phyloP scores from a whole-genome alignment of 2,888 invertebrate species.

The Apodemia duryi region DNA sequence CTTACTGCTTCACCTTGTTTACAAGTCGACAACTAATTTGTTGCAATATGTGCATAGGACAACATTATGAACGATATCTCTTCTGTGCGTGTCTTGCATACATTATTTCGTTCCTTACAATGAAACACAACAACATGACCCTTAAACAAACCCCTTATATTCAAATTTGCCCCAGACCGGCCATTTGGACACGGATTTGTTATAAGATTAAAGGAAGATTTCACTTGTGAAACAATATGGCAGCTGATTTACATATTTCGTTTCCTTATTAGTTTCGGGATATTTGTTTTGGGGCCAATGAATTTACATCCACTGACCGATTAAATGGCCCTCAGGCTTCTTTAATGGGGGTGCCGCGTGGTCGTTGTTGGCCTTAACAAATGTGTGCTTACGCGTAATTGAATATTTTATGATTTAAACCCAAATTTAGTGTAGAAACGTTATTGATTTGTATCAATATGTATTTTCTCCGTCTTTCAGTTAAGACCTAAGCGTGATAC shows the following conservation, averaged over 20 bases:
- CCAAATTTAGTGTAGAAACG: slow-evolving; percentile 61
- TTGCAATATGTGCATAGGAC: slow-evolving; percentile 81
- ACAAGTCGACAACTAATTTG: slow-evolving; percentile 80
- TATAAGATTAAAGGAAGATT: slow-evolving; percentile 81
- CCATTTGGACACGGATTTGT: slow-evolving; percentile 80
- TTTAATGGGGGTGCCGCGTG: slow-evolving; percentile 79
- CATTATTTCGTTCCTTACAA: slow-evolving; percentile 63
- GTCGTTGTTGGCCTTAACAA: slow-evolving; percentile 77
- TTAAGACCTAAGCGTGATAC: neutral
- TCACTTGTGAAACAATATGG: slow-evolving; percentile 80
- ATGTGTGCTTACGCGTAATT: slow-evolving; percentile 79
- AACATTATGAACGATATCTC: slow-evolving; percentile 75
- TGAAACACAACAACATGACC: slow-evolving; percentile 64
- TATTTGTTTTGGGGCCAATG: slow-evolving; percentile 77
- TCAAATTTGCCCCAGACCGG: slow-evolving; percentile 73
- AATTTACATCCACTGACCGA: slow-evolving; percentile 80
- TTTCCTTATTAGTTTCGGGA: slow-evolving; percentile 80
- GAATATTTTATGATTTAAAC: slow-evolving; percentile 75
- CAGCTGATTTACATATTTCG: slow-evolving; percentile 79
- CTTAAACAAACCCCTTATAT: slow-evolving; percentile 70
- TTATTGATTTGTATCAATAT: slow-evolving; percentile 22
- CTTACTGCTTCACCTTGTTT: slow-evolving; percentile 74
- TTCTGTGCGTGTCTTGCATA: slow-evolving; percentile 77
- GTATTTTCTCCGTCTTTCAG: neutral
- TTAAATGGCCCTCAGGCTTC: slow-evolving; percentile 80